Conservation (phyloP, 1,140 invertebrate genomes). For the Drosophila pseudoananassae region DNA sequence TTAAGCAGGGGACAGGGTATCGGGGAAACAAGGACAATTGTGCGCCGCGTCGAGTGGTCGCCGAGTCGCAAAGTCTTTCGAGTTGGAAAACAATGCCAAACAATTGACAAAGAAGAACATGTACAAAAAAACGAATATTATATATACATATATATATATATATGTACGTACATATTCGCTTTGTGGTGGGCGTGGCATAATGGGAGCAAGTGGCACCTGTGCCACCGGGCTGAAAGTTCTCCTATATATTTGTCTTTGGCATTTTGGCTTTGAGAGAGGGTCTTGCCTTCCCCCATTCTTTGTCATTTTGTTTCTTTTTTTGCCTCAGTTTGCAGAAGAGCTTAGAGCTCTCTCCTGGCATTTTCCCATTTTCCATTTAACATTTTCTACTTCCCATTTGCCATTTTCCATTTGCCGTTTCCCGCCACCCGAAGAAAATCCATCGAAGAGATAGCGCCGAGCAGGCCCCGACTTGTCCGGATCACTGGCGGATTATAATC, state of each 20-base stretch:
- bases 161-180: background rate
- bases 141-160: background rate
- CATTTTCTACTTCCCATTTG: background rate
- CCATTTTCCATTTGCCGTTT: background rate
- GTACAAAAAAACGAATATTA: background rate
- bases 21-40: slow-evolving; percentile 70
- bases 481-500: slow-evolving; percentile 26
- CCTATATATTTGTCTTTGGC: slow-evolving; percentile 62
- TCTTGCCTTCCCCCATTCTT: slow-evolving; percentile 17
- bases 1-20: slow-evolving; percentile 16
- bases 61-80: slow-evolving; percentile 43
- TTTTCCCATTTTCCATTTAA: background rate
- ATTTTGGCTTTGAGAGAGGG: slow-evolving; percentile 41
- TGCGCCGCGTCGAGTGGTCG: slow-evolving; percentile 59
- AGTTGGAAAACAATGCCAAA: slow-evolving; percentile 67
- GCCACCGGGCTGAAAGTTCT: slow-evolving; percentile 7
- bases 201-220: slow-evolving; percentile 73
- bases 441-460: slow-evolving; percentile 23
- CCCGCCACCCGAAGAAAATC: background rate
- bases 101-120: slow-evolving; percentile 60
- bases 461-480: slow-evolving; percentile 26
- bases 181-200: slow-evolving; percentile 21
- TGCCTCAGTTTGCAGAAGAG: slow-evolving; percentile 39
- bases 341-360: slow-evolving; percentile 22
- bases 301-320: slow-evolving; percentile 6